Evolutionary conservation across 30 jellyfish, hydroid and myxozoan species (phyloP), one percentile per base, ranked within the genome.

Genomic region (Aurelia aurita complex sp. Pacific): DNA sequence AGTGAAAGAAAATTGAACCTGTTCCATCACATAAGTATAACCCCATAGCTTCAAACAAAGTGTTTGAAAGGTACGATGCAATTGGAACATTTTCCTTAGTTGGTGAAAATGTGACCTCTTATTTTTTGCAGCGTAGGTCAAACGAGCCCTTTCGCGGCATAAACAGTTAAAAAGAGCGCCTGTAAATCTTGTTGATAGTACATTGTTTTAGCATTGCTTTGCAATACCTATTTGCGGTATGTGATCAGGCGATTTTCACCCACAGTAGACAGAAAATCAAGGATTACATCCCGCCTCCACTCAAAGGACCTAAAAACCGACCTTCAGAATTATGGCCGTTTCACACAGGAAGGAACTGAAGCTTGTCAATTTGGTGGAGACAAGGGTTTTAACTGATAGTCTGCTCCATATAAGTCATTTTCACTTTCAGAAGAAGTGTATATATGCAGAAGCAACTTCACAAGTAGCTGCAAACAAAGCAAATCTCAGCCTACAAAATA

Each of bases 231-330:
- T 77, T 77, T 84, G 93, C 71, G 93, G 93, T 53, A 35, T 43
- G 3, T 35, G 79, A 68, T 34, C 93, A 84, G 93, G 51, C 87
- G 77, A 73, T 69, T 84, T 66, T 73, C 93, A 84, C 81, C 93
- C 87, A 84, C 87, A 84, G 57, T 16, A 63, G 87, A 72, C 87
- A 34, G 82, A 36, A 55, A 34, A 64, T 71, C 53, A 63, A 57
- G 93, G 93, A 84, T 84, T 77, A 84, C 42, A 51, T 68, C 93
- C 87, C 87, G 87, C 87, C 93, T 73, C 93, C 87, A 73, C 93
- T 71, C 93, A 74, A 84, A 73, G 93, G 85, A 52, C 32, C 67
- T 13, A 61, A 36, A 40, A 36, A 73, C 82, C 87, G 87, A 73
- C 76, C 60, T 53, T 34, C 87, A 23, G 93, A 64, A 70, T 70